phyloP scores from a whole-genome alignment of 2,797 vertebrate genomes.

The Nyctalus aviator region DNA sequence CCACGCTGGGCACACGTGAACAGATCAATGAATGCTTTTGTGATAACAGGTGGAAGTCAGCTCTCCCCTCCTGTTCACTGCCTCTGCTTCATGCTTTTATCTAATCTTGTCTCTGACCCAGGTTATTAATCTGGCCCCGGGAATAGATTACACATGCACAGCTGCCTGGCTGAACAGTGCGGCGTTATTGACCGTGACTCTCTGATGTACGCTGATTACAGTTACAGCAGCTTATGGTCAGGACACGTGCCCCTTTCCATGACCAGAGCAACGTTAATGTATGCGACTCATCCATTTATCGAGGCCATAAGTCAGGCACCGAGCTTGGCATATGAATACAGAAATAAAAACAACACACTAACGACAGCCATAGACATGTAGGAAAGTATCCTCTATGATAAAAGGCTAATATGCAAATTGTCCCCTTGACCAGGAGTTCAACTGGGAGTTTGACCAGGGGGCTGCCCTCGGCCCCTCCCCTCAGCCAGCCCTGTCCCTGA shows the following conservation, averaged over 20 bases:
- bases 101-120: slow-evolving; percentile 54
- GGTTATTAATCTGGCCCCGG: slow-evolving; percentile 30
- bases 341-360: background rate
- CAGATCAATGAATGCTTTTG: slow-evolving; percentile 56
- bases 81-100: background rate
- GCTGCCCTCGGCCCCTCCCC: too few relatives aligned
- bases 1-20: slow-evolving; percentile 6
- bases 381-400: background rate
- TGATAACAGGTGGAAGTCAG: slow-evolving; percentile 22
- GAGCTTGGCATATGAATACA: background rate
- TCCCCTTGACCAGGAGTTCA: too few relatives aligned
- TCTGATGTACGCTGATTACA: background rate
- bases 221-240: background rate
- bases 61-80: slow-evolving; percentile 24
- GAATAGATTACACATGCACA: slow-evolving; percentile 5
- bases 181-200: background rate
- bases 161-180: background rate
- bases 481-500: too few relatives aligned
- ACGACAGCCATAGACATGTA: background rate
- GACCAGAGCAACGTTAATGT: background rate
- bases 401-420: too few relatives aligned
- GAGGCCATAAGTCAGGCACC: background rate
- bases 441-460: too few relatives aligned
- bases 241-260: background rate
- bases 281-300: background rate